phyloP scores from a whole-genome alignment of 2,797 vertebrate species.

The Gymnopithys bicolor region DNA sequence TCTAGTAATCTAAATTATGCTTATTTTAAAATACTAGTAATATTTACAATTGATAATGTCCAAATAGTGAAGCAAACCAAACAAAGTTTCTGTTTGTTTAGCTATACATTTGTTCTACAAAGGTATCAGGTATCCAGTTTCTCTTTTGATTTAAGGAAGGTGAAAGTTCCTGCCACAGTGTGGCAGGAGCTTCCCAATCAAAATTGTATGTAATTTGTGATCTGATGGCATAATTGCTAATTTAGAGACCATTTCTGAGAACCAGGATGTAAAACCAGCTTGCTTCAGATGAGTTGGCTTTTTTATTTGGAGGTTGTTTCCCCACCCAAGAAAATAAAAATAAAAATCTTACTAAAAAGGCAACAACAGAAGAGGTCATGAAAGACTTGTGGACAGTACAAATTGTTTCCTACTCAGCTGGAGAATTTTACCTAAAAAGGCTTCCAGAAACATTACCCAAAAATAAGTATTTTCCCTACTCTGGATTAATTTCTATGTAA shows the following conservation, averaged over 20 bases:
- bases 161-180: not conserved
- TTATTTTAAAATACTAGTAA: not conserved
- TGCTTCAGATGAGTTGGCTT: fast-evolving
- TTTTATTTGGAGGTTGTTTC: not conserved
- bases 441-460: not conserved
- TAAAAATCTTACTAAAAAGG: not conserved
- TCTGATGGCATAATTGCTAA: not conserved
- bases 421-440: not conserved
- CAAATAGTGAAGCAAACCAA: not conserved
- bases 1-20: not conserved
- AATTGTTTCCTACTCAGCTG: not conserved
- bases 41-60: not conserved
- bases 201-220: not conserved
- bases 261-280: not conserved
- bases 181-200: not conserved
- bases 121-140: not conserved
- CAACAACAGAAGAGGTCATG: not conserved
- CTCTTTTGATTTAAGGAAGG: not conserved
- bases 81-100: not conserved
- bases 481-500: not conserved
- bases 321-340: not conserved
- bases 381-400: not conserved
- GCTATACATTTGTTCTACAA: not conserved
- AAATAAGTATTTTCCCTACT: not conserved
- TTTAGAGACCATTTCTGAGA: not conserved